Evolutionary conservation across 1,140 invertebrate species (phyloP).

Genomic region (Drosophila repleta): DNA sequence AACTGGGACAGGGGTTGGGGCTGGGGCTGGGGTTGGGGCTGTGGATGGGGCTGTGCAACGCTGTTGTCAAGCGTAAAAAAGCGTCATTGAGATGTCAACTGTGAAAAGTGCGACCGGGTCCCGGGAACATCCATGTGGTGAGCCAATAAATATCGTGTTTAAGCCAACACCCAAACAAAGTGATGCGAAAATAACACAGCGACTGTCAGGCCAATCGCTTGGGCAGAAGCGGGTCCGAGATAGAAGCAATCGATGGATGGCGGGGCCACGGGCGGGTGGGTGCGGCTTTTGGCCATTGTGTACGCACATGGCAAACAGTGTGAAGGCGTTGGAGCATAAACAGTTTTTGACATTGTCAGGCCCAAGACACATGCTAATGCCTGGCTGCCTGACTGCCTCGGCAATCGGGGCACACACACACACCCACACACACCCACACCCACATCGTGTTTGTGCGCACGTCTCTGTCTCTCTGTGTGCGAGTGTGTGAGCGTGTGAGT

Average conservation of each 20-base stretch:
- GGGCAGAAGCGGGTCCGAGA: conserved; percentile 5
- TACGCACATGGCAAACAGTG: conserved; percentile 69
- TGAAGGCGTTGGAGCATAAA: conserved; percentile 76
- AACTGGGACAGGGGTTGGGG: too few relatives aligned
- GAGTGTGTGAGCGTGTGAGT: conserved; percentile 11
- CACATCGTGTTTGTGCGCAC: background rate
- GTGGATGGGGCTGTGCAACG: conserved; percentile 4
- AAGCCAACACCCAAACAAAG: conserved; percentile 75
- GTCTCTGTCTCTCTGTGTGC: background rate
- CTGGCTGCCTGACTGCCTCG: conserved; percentile 11
- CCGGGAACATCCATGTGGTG: conserved; percentile 48
- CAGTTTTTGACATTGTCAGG: conserved; percentile 78
- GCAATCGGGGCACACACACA: background rate
- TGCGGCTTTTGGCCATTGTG: conserved; percentile 49
- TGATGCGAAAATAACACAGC: conserved; percentile 46
- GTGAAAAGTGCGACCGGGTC: conserved; percentile 65
- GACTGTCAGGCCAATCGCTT: conserved; percentile 21
- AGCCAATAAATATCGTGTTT: conserved; percentile 81
- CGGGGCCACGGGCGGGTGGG: background rate
- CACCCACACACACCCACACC: conserved; percentile 2
- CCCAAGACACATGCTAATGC: conserved; percentile 79
- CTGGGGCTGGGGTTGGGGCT: background rate
- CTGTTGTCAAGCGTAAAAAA: conserved; percentile 57
- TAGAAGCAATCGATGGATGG: background rate
- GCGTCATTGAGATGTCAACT: conserved; percentile 74